A percentile compares a stretch with the other conserved stretches of the same genome.
These are phyloP conservation scores for Montipora foliosa DNA, from an alignment of 64 coral and sea anemone genomes.

Conservation along the genomic window DNA sequence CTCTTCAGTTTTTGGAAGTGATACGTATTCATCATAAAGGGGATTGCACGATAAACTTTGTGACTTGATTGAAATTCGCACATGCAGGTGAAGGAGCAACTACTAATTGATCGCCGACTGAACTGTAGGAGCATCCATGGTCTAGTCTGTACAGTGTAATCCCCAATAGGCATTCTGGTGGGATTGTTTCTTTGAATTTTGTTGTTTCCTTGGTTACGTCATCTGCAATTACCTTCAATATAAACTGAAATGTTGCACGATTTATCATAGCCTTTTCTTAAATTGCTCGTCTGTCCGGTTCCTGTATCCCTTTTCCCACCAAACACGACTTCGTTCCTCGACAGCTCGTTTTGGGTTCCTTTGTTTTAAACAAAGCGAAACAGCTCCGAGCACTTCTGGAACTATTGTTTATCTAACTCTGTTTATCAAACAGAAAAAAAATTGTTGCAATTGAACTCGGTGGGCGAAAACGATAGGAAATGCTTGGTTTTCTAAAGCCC, in stretches of 20 bases:
- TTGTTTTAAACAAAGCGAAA: background rate
- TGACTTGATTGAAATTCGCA: constrained; percentile 50
- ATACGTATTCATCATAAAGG: constrained; percentile 63
- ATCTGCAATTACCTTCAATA: background rate
- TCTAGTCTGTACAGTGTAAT: constrained; percentile 44
- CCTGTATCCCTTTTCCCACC: constrained; percentile 48
- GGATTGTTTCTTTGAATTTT: constrained; percentile 30
- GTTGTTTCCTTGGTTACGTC: constrained; percentile 23
- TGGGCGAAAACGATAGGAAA: no score
- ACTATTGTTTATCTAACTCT: no score
- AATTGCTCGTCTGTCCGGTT: constrained; percentile 61
- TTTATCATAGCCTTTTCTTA: constrained; percentile 57
- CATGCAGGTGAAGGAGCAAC: constrained; percentile 70
- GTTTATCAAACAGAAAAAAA: no score
- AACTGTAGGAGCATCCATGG: constrained; percentile 34
- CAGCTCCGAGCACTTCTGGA: no score
- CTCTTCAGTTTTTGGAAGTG: constrained; percentile 48
- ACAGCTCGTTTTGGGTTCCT: constrained; percentile 33
- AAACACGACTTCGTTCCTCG: constrained; percentile 22
- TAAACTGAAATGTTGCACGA: constrained; percentile 32
- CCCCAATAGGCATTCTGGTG: constrained; percentile 40
- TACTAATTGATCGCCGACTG: constrained; percentile 64
- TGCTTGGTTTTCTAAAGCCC: no score
- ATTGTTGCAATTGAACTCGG: no score
- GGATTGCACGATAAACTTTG: constrained; percentile 24